Evolutionary conservation across 2,113 vertebrate genomes (phyloP), one percentile per base, ranked within the genome.

Genomic region (Osmerus mordax): DNA sequence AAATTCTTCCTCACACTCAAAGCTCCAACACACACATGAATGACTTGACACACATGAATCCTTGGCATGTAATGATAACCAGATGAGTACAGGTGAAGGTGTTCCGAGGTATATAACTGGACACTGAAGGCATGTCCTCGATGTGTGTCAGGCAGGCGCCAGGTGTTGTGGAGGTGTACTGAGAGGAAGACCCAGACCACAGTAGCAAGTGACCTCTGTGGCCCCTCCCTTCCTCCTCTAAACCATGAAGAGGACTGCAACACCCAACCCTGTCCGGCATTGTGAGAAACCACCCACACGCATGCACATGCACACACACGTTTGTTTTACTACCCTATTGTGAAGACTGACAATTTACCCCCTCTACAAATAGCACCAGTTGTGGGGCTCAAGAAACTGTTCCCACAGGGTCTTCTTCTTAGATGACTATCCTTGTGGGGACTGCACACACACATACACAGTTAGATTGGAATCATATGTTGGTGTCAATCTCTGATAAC

Each of bases 241-340:
- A 86, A 92, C 0, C 92, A 90, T 81, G 93, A 94, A 72, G 94
- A 96, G 65, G 88, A 93, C 56, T 98, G 96, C 89, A 94, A 94
- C 82, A 85, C 83, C 51, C 95, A 94, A 79, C 88, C 93, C 4
- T 98, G 96, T 78, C 94, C 95, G 61, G 93, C 95, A 83, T 96
- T 96, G 96, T 98, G 93, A 95, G 95, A 60, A 3, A 52, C 53
- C 19, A 32, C 19, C 59, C 23, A 18, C 67, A 61, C 56, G 53
- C 65, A 29, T 19, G 69, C 59, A 69, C 69, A 74, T 21, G 60
- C 67, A 67, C 41, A 74, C 66, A 71, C 63, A 60, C 16, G 59
- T 19, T 47, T 23, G 36, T n/a, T 74, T 54, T 47, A 47, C 41
- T 47, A 47, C 9, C 41, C 41, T 47, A 47, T 47, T 12, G 8